Evolutionary conservation across 2,113 vertebrate genomes (phyloP), one percentile per base, ranked within the genome.

Genomic region (Anolis sagrei): DNA sequence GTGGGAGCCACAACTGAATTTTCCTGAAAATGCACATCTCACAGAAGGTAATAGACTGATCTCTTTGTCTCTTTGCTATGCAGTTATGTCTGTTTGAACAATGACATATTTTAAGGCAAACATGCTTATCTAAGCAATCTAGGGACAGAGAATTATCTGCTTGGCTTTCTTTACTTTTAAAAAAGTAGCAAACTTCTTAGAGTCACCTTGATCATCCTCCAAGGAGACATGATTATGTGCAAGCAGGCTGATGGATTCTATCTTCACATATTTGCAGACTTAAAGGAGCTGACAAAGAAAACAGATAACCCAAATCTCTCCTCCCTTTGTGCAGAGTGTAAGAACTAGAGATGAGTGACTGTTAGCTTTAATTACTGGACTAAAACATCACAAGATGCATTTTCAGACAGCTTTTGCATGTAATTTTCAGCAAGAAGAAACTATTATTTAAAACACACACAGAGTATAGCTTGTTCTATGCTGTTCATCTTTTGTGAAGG

Each of bases 401-500:
- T 58, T 79, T 61, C n/a, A 85, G 66, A 79, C 7, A 2, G 14
- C 5, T 64, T 61, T 16, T 36, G 76, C 51, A 72, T 34, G 32
- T 58, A 25, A 11, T 25, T 61, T 29, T 73, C 18, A 79, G 61
- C 61, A 32, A 58, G 34, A 72, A 72, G 76, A 58, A 72, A 58
- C 54, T 70, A 34, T 21, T 0, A 9, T 44, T 21, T 29, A 29
- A 64, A 39, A 21, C 9, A 36, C 23, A 64, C 23, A 64, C 7
- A 68, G 29, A 29, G 64, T 25, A 11, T 68, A 68, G 27, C 64
- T 68, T 68, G 27, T 68, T 84, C 48, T n/a, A 36, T 68, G 51
- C 27, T 51, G 89, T 92, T 95, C 84, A 88, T 92, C 62, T 80
- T 89, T 93, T 87, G 72, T 88, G 89, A 89, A 90, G 88, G 75